Evolutionary conservation across 2,888 invertebrate genomes (phyloP).

Genomic region (Luperina nickerlii): DNA sequence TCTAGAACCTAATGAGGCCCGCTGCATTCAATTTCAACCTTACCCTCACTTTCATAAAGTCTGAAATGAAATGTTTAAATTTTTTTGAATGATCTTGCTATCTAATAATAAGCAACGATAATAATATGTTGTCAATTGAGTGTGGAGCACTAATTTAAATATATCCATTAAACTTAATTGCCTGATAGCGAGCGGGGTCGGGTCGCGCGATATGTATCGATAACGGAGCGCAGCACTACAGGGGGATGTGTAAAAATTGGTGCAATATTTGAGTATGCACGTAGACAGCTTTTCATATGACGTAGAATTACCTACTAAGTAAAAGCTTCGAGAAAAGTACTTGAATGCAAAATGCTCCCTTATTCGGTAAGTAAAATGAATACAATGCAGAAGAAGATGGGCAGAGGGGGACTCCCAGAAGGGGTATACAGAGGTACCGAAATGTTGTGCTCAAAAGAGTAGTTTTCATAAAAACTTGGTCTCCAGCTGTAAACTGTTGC

Average conservation of each 20-base stretch:
- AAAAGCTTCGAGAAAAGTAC: no score
- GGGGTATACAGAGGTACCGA: no score
- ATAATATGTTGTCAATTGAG: conserved; percentile 81
- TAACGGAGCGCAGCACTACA: conserved; percentile 60
- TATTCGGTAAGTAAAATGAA: no score
- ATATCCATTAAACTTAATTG: conserved; percentile 89
- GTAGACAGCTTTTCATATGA: not conserved
- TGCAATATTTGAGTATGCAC: not conserved
- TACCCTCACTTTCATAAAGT: conserved; percentile 20
- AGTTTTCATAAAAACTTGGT: no score
- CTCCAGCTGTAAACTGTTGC: no score
- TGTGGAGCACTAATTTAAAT: conserved; percentile 88
- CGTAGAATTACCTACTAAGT: not conserved
- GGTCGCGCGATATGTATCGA: conserved; percentile 75
- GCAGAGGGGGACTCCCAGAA: no score
- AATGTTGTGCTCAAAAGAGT: no score
- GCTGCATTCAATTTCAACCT: conserved; percentile 48
- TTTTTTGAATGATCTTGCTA: conserved; percentile 46
- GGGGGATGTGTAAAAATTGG: conserved; percentile 55
- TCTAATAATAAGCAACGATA: conserved; percentile 62
- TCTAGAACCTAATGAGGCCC: conserved; percentile 51
- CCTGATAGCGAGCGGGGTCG: conserved; percentile 81
- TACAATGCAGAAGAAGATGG: no score
- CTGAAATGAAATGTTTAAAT: conserved; percentile 17
- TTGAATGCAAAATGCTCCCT: no score